Percentiles rank a stretch among this genome's conserved stretches.
phyloP scores from a whole-genome alignment of 1,140 invertebrate species.

The Choristoneura fumiferana region DNA sequence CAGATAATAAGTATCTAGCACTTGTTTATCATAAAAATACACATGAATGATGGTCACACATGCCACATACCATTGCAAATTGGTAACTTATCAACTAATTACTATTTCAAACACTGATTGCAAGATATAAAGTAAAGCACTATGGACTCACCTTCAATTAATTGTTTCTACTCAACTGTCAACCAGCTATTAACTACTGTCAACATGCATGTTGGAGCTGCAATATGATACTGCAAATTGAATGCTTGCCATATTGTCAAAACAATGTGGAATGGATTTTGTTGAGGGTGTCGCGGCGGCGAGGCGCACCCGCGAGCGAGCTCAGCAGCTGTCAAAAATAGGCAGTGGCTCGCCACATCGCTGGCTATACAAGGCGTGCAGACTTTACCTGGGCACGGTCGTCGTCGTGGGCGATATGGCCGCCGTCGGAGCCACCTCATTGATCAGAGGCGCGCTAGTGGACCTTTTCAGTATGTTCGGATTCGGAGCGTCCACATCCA shows the following conservation, averaged over 20 bases:
- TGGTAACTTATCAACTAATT: background rate
- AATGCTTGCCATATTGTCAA: slow-evolving; percentile 6
- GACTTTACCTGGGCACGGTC: slow-evolving; percentile 69
- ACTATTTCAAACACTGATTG: background rate
- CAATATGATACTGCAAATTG: slow-evolving; percentile 17
- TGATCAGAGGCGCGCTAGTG: slow-evolving; percentile 77
- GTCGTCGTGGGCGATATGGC: slow-evolving; percentile 69
- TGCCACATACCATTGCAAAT: background rate
- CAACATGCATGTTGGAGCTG: slow-evolving; percentile 8
- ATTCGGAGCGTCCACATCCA: slow-evolving; percentile 78
- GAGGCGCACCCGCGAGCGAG: slow-evolving; percentile 58
- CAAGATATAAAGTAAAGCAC: background rate
- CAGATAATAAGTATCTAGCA: background rate
- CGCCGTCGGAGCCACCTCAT: slow-evolving; percentile 69
- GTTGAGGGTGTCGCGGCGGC: slow-evolving; percentile 20
- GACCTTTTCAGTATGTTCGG: slow-evolving; percentile 77
- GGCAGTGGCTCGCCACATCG: slow-evolving; percentile 30
- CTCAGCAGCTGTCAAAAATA: slow-evolving; percentile 72
- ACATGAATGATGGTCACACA: background rate
- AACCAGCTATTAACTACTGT: slow-evolving; percentile 3
- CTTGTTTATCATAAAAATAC: background rate
- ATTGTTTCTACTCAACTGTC: background rate
- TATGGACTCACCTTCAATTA: slow-evolving; percentile 7
- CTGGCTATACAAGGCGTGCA: slow-evolving; percentile 4
- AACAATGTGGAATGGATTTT: background rate